Evolutionary conservation across 2,797 vertebrate species (phyloP).

Genomic region (Sorex maritimensis): DNA sequence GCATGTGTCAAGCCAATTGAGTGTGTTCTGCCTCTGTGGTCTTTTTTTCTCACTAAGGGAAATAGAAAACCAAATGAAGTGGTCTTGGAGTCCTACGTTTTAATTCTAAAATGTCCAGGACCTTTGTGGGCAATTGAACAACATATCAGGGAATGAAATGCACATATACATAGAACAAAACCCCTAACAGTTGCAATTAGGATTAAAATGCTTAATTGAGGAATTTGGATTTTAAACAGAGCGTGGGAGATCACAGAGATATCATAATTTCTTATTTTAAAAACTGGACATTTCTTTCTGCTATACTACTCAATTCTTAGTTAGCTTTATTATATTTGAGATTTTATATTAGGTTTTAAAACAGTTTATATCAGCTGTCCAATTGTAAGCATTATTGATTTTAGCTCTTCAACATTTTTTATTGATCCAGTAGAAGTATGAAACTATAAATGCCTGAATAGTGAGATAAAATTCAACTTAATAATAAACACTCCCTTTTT

Average conservation of each 20-base stretch:
- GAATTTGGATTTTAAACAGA: background rate
- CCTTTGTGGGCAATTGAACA: constrained; percentile 27
- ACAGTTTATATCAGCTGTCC: background rate
- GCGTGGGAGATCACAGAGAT: no score
- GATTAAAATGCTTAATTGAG: constrained; percentile 33
- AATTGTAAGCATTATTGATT: constrained; percentile 47
- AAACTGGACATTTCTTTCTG: no score
- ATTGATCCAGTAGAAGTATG: constrained; percentile 31
- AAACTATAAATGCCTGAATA: constrained; percentile 31
- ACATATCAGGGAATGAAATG: constrained; percentile 15
- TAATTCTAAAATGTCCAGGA: constrained; percentile 22
- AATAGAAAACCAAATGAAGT: background rate
- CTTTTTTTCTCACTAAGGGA: no score
- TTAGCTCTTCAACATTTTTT: constrained; percentile 34
- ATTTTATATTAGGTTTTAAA: constrained; percentile 60
- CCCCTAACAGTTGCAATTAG: background rate
- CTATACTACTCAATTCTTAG: background rate
- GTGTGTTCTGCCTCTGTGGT: no score
- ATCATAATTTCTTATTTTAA: no score
- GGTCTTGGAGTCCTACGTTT: constrained; percentile 8
- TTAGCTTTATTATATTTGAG: constrained; percentile 21
- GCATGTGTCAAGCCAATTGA: no score
- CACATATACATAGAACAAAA: constrained; percentile 1
- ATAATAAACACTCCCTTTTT: background rate
- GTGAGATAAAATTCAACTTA: constrained; percentile 1